Evolutionary conservation across 2,113 vertebrate species (phyloP).

Genomic region (Microcebus lehilahytsara): DNA sequence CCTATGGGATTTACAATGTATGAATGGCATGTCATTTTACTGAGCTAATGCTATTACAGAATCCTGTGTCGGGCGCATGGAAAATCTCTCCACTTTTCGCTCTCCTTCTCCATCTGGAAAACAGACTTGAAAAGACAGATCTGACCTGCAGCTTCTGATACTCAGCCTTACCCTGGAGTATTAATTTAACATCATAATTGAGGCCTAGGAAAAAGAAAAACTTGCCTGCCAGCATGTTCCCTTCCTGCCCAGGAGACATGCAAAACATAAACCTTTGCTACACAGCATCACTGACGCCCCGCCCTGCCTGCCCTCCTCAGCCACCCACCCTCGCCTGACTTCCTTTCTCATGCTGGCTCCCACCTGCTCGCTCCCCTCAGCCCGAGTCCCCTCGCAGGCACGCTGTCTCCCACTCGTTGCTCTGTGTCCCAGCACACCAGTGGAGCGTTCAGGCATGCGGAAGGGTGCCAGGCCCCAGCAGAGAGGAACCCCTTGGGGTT

Average conservation of each 20-base stretch:
- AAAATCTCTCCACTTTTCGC: slow-evolving; percentile 56
- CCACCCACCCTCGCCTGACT: rapidly evolving
- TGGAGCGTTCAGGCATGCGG: rapidly evolving
- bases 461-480: background rate
- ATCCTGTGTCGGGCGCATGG: slow-evolving; percentile 61
- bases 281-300: background rate
- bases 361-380: background rate
- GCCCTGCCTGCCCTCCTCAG: background rate
- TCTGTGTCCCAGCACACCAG: background rate
- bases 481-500: background rate
- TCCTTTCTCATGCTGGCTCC: background rate
- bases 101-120: slow-evolving; percentile 63
- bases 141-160: slow-evolving; percentile 67
- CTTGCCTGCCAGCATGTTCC: slow-evolving; percentile 13
- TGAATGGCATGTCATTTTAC: slow-evolving; percentile 71
- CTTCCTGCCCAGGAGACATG: background rate
- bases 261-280: slow-evolving; percentile 17
- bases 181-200: slow-evolving; percentile 69
- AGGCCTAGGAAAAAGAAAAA: slow-evolving; percentile 48
- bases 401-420: background rate
- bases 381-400: background rate
- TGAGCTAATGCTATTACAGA: slow-evolving; percentile 70
- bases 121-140: slow-evolving; percentile 70
- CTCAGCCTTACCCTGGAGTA: slow-evolving; percentile 56
- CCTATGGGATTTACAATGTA: slow-evolving; percentile 64